A percentile compares a stretch with the other conserved stretches of the same genome.
Conservation (phyloP, 2,888 invertebrate species). For the Rhingia rostrata region DNA sequence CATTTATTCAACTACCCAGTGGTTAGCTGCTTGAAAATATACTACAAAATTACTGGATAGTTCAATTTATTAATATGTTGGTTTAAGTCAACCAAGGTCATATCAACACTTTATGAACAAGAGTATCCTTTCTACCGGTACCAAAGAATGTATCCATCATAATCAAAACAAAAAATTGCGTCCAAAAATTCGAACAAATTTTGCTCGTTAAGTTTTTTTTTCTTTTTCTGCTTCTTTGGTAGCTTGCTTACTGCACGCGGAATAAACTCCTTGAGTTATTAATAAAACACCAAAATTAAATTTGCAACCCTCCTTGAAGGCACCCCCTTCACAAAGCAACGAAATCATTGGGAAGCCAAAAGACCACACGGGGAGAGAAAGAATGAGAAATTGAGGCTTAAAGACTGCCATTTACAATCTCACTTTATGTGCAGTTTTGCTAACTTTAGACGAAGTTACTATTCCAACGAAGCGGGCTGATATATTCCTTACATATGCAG, state of each 20-base stretch:
- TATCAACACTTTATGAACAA: no score
- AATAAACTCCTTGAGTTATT: conserved; percentile 54
- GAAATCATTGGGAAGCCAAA: not conserved
- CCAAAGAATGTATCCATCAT: not conserved
- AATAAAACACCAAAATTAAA: conserved; percentile 64
- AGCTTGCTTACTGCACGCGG: not conserved
- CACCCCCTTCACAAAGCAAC: not conserved
- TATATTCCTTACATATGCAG: not conserved
- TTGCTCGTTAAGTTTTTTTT: conserved; percentile 28
- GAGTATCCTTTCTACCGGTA: no score
- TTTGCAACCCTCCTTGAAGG: conserved; percentile 32
- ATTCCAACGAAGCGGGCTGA: conserved; percentile 54
- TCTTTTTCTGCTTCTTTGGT: not conserved
- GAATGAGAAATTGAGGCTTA: conserved; percentile 43
- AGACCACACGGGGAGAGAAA: not conserved
- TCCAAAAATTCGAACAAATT: conserved; percentile 17
- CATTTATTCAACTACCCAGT: no score
- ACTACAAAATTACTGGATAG: no score
- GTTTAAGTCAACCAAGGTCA: not conserved
- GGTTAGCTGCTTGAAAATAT: no score
- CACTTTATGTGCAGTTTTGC: conserved; percentile 53
- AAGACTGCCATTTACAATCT: conserved; percentile 51
- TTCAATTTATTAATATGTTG: conserved; percentile 20
- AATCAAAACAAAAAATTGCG: conserved; percentile 21
- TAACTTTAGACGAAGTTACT: conserved; percentile 63